Base-by-base conservation (phyloP, 2,888 invertebrate species). In the Blera fallax region DNA sequence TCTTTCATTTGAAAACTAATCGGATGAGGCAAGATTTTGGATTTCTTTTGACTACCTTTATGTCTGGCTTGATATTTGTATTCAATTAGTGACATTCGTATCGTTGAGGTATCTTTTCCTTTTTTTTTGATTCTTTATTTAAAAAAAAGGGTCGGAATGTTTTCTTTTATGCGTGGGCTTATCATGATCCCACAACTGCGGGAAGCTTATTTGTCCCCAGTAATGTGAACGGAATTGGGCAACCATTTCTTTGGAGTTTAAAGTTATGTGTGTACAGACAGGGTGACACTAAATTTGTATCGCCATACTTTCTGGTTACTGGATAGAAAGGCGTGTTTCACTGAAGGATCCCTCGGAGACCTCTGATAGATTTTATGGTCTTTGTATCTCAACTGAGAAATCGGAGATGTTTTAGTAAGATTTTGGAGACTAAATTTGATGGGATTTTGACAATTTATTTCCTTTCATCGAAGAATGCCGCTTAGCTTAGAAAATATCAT, bases 1-100 rank as follows among this genome's bases (percentile, higher is more conserved):
- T 74, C 65, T 73, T 67, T 34, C 24, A 81, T 69, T 29, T 81
- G 4, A 37, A n/a, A 56, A 64, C 45, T 73, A 76, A 81, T 69
- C 76, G 62, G 81, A 76, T 81, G 69, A 62, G 54, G 69, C 54
- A 18, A 29, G 69, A 60, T 69, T 76, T 60, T 45, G 54, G 48
- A 29, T 69, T 69, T 80, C 27, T 32, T n/a, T 70, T 48, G 50
- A 60, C 40, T 27, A 4, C 50, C 27, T 50, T 60, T 18, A 14
- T 40, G 24, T 27, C 37, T 27, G 14, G 27, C 18, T 40, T 62
- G 14, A 27, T 2, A 27, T 69, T 69, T 27, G 50, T 65, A 69
- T 69, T 69, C 67, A 69, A 69, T 69, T 54, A 29, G 40, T 43
- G 27, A 34, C 54, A 40, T 54, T 40, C 27, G 34, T 48, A 52